Percentiles rank a stretch among this genome's conserved stretches.
Evolutionary conservation across 1,140 invertebrate species (phyloP).

Genomic region (Zaprionus gabonicus): DNA sequence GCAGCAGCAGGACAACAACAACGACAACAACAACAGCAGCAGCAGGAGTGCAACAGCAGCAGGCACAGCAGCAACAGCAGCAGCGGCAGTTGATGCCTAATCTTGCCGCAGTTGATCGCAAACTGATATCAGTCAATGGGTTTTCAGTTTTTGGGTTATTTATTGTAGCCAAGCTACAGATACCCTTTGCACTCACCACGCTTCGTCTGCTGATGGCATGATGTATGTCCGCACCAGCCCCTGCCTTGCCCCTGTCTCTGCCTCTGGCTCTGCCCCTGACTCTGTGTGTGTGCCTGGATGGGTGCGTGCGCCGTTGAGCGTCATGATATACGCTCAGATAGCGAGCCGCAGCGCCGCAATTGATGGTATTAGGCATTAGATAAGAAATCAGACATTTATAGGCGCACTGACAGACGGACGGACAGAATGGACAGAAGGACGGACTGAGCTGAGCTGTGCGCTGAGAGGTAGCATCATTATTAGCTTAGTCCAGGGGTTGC

Average conservation of each 20-base stretch:
- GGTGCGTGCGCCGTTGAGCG: conserved; percentile 40
- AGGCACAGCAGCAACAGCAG: background rate
- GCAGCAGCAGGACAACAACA: conserved; percentile 16
- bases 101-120: conserved; percentile 53
- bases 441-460: conserved; percentile 35
- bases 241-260: background rate
- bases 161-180: conserved; percentile 54
- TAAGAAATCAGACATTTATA: conserved; percentile 81
- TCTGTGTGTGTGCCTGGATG: conserved; percentile 11
- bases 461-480: conserved; percentile 30
- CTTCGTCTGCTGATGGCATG: conserved; percentile 28
- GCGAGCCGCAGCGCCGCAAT: conserved; percentile 65
- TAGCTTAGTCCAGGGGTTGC: conserved; percentile 34
- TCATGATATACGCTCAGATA: conserved; percentile 69
- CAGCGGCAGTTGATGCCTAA: conserved; percentile 36
- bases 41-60: conserved; percentile 2
- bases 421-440: background rate
- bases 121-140: conserved; percentile 57
- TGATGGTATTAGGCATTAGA: conserved; percentile 81
- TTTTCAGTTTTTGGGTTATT: conserved; percentile 35
- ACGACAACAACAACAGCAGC: background rate
- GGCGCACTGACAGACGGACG: conserved; percentile 25
- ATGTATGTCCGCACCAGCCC: conserved; percentile 35
- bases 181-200: conserved; percentile 59
- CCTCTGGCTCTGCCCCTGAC: background rate